Evolutionary conservation across 2,113 vertebrate species (phyloP), one percentile per base, ranked within the genome.

Genomic region (Pyxicephalus adspersus): DNA sequence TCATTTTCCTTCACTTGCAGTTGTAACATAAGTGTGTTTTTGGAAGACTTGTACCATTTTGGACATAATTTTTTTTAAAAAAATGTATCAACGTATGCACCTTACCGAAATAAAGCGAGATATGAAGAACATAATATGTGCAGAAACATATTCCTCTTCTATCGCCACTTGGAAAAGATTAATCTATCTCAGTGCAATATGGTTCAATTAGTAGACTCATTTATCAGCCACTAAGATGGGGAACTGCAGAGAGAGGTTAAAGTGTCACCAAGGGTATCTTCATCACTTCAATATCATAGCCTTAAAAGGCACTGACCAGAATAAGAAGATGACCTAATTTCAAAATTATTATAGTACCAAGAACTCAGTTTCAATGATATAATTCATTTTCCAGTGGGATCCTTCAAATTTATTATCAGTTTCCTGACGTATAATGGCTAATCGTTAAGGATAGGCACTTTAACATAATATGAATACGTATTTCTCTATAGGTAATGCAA

Each of bases 271-370:
- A 91, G 90, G 91, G 90, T 94, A 90, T 94, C 91, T 94, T 94
- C 92, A 96, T 97, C 95, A 96, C 94, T 96, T 96, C 90, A 94
- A 84, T 95, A 96, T 96, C 94, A 96, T 88, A 93, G 95, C 93
- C 94, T 93, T 94, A 90, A 96, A 94, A 95, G 92, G 92, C 91
- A 92, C 86, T 96, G 95, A 95, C 94, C 95, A 91, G 88, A 86
- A 93, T 88, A 89, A 93, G 92, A 83, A 88, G 88, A 90, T 94
- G 94, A 95, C 94, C 93, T 95, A 92, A 93, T 91, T 90, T 90
- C 93, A 92, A 92, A 95, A 94, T 93, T 94, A 94, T 94, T 94
- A 94, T 87, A 89, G 92, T 87, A 87, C 93, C 90, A 90, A 94
- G 94, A 94, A 95, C 94, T 95, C 87, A 90, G 91, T 92, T 94